A percentile compares a stretch with the other conserved stretches of the same genome.
These are phyloP conservation scores for Pseudomyrmex sp. DNA, from an alignment of 1,140 invertebrate genomes.

Conservation along the genomic window DNA sequence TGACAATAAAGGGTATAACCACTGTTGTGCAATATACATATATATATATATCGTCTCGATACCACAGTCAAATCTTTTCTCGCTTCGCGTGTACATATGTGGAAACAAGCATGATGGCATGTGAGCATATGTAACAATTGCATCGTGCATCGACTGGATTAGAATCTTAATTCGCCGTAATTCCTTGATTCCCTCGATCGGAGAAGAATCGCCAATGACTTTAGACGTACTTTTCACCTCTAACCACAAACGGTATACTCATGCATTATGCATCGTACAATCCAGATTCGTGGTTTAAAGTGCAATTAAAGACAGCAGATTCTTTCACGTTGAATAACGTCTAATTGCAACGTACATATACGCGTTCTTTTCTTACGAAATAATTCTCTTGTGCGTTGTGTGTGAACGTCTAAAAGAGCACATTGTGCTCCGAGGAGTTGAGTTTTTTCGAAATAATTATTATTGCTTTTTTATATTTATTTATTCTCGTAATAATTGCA, in stretches of 20 bases:
- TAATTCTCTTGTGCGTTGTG: neutral
- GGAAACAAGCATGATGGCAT: slow-evolving; percentile 73
- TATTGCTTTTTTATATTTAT: no score
- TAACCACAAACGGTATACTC: slow-evolving; percentile 62
- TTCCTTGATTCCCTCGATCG: slow-evolving; percentile 69
- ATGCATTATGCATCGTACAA: slow-evolving; percentile 59
- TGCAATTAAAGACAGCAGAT: slow-evolving; percentile 52
- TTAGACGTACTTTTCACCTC: slow-evolving; percentile 68
- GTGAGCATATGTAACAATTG: slow-evolving; percentile 73
- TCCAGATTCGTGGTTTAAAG: slow-evolving; percentile 54
- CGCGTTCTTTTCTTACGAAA: neutral
- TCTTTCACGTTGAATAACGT: slow-evolving; percentile 36
- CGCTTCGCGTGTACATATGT: slow-evolving; percentile 51
- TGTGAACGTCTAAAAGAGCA: neutral
- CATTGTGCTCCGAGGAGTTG: neutral
- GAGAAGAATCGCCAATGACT: slow-evolving; percentile 71
- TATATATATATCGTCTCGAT: neutral
- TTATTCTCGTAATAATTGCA: neutral
- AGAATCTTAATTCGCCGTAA: slow-evolving; percentile 72
- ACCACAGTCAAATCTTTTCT: slow-evolving; percentile 57
- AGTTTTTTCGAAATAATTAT: neutral
- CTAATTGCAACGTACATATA: slow-evolving; percentile 23
- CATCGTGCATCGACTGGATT: slow-evolving; percentile 70
- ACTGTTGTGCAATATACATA: no score
- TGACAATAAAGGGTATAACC: no score